Evolutionary conservation across 2,113 vertebrate species (phyloP).

Genomic region (Pedetes capensis): DNA sequence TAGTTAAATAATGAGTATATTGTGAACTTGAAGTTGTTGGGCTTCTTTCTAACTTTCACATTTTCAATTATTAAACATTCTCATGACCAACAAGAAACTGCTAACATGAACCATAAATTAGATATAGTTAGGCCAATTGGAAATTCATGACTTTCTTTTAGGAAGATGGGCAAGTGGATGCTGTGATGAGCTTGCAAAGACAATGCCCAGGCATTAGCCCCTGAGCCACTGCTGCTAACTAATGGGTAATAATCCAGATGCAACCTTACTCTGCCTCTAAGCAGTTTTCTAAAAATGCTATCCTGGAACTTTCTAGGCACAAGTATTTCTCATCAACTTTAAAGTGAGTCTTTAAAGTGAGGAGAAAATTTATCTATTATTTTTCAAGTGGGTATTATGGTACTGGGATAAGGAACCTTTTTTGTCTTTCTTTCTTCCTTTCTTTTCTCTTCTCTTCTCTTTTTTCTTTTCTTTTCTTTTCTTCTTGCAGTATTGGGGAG

Average conservation of each 20-base stretch:
- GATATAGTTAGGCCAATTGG: not conserved
- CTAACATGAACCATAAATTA: not conserved
- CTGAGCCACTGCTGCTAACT: not conserved
- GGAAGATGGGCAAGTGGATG: not conserved
- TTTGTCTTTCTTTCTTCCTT: too few relatives aligned
- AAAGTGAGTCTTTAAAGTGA: not conserved
- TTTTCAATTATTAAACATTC: slow-evolving; percentile 37
- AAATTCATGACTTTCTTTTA: not conserved
- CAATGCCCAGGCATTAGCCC: not conserved
- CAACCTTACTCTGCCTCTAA: not conserved
- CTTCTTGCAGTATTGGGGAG: too few relatives aligned
- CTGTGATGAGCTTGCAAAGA: not conserved
- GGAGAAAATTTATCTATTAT: not conserved
- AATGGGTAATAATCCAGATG: too few relatives aligned
- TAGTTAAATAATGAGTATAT: not conserved
- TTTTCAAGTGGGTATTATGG: not conserved
- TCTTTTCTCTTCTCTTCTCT: too few relatives aligned
- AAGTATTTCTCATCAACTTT: not conserved
- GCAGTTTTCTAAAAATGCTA: not conserved
- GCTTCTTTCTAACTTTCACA: not conserved
- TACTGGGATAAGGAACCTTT: not conserved
- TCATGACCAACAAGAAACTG: not conserved
- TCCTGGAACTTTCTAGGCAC: not conserved
- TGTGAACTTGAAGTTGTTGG: not conserved
- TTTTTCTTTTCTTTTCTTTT: too few relatives aligned